Evolutionary conservation across 2,797 vertebrate species (phyloP).

Genomic region (Myotis planiceps): DNA sequence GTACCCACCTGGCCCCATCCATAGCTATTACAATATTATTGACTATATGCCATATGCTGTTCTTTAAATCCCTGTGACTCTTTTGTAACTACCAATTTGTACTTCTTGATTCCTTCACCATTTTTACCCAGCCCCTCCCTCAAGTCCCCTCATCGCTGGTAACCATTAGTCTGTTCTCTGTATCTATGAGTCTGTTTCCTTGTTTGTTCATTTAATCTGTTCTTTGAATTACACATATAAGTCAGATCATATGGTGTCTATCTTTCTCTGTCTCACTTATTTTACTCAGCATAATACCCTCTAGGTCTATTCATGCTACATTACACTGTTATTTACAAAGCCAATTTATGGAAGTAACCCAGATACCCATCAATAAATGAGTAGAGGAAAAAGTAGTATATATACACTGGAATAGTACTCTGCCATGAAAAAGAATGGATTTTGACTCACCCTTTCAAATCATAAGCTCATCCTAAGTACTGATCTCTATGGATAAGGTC

Average conservation of each 20-base stretch:
- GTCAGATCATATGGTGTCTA: background rate
- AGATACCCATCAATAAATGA: background rate
- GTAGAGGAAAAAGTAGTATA: background rate
- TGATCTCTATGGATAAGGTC: background rate
- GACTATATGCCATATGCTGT: background rate
- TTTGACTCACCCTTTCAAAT: background rate
- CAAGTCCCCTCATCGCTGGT: no score
- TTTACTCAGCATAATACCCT: background rate
- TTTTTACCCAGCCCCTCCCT: background rate
- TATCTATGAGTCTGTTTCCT: background rate
- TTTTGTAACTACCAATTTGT: background rate
- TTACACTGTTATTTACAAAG: background rate
- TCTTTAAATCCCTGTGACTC: background rate
- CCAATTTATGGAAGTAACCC: background rate
- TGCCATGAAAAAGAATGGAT: background rate
- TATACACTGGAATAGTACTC: background rate
- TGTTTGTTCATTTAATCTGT: background rate
- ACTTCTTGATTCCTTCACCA: background rate
- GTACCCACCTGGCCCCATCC: background rate
- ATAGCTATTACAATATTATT: background rate
- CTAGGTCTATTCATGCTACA: background rate
- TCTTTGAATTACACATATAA: background rate
- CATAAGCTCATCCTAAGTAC: background rate
- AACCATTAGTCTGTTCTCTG: background rate
- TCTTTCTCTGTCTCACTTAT: background rate